These are phyloP conservation scores for Chromobotia macracanthus DNA, from an alignment of 2,797 vertebrate genomes.

Conservation along the genomic window DNA sequence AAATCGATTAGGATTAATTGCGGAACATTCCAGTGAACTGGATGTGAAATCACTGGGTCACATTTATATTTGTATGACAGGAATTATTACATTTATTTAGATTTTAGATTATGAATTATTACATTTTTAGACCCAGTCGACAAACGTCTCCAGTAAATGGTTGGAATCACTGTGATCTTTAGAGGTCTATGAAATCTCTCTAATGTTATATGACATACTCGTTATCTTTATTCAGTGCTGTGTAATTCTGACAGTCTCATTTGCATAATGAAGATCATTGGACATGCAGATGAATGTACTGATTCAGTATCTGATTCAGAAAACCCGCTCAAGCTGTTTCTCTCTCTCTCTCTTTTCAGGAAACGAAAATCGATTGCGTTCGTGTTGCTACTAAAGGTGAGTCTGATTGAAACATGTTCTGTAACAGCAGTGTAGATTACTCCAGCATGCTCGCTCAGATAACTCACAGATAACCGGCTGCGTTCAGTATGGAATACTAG, in stretches of 20 bases:
- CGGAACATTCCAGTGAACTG: too few relatives aligned
- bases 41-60: too few relatives aligned
- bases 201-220: too few relatives aligned
- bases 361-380: constrained; percentile 91
- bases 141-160: too few relatives aligned
- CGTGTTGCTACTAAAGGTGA: constrained; percentile 90
- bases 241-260: background rate
- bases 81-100: background rate
- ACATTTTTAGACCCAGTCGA: too few relatives aligned
- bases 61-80: background rate
- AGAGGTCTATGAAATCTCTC: too few relatives aligned
- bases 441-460: background rate
- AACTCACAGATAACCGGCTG: background rate
- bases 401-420: constrained; percentile 55
- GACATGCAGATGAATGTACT: too few relatives aligned
- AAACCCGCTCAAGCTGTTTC: constrained; percentile 42
- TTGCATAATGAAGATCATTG: background rate
- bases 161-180: too few relatives aligned
- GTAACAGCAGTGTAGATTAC: constrained; percentile 3
- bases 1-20: too few relatives aligned
- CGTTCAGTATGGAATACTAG: background rate
- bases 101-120: too few relatives aligned
- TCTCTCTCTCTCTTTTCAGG: constrained; percentile 72
- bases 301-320: background rate
- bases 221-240: too few relatives aligned